Percentiles rank a stretch among this genome's conserved stretches.
Evolutionary conservation across 2,113 vertebrate genomes (phyloP).

Genomic region (Halcyon malimbica): DNA sequence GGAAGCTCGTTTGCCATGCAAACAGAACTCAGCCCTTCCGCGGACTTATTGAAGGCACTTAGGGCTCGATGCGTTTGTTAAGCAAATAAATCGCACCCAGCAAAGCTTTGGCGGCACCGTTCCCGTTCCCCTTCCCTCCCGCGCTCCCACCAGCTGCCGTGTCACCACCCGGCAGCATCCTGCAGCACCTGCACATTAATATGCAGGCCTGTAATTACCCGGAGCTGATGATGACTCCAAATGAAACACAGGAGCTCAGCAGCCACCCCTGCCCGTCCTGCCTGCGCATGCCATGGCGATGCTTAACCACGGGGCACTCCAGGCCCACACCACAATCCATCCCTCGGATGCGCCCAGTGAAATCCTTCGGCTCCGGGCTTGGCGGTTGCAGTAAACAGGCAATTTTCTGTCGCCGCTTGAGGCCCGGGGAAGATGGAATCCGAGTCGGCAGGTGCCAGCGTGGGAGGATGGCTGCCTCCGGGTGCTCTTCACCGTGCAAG

Average conservation of each 20-base stretch:
- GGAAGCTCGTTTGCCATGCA: neutral
- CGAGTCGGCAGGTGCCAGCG: neutral
- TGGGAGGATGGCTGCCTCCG: neutral
- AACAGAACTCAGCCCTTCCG: neutral
- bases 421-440: neutral
- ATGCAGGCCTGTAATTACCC: neutral
- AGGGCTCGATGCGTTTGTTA: neutral
- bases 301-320: neutral
- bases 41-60: neutral
- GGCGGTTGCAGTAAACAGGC: neutral
- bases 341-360: neutral
- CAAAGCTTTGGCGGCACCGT: neutral
- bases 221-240: neutral
- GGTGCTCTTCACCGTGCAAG: neutral
- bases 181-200: neutral
- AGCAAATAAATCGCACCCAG: conserved; percentile 11
- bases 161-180: neutral
- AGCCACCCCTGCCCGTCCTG: neutral
- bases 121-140: neutral
- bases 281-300: neutral
- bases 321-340: rapidly evolving
- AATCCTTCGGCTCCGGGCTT: neutral
- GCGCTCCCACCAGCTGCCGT: neutral
- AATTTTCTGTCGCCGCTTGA: neutral
- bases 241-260: neutral